Evolutionary conservation across 2,888 invertebrate genomes (phyloP).

Genomic region (Charanyca ferruginea): DNA sequence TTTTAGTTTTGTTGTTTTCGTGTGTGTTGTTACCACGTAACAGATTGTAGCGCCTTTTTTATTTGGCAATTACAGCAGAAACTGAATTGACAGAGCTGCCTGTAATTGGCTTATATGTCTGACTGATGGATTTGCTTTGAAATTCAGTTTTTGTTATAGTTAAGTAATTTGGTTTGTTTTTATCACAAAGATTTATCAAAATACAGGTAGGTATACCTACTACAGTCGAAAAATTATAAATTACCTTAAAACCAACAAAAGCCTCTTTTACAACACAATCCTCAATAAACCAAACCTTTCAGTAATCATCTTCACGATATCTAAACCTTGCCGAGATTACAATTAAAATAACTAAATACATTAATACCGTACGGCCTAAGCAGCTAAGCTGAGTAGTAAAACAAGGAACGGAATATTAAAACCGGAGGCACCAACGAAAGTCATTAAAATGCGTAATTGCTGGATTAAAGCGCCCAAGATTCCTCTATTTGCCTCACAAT

Average conservation of each 20-base stretch:
- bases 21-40: too few relatives aligned
- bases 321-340: constrained; percentile 64
- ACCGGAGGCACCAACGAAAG: constrained; percentile 83
- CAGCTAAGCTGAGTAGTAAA: constrained; percentile 83
- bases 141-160: too few relatives aligned
- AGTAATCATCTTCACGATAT: constrained; percentile 47
- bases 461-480: constrained; percentile 90
- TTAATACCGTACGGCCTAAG: constrained; percentile 75
- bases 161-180: too few relatives aligned
- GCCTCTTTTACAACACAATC: constrained; percentile 12
- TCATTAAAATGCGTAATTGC: constrained; percentile 91
- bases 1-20: not conserved
- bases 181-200: too few relatives aligned
- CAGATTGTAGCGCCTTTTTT: not conserved
- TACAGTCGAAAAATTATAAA: not conserved
- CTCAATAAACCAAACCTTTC: constrained; percentile 42
- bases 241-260: constrained; percentile 8
- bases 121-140: not conserved
- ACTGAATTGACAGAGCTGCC: not conserved
- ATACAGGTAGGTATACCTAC: not conserved
- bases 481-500: constrained; percentile 83
- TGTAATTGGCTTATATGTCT: not conserved
- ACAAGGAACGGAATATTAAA: constrained; percentile 90
- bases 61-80: not conserved
- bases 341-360: constrained; percentile 79